Evolutionary conservation across 2,113 vertebrate genomes (phyloP).

Genomic region (Natator depressus): DNA sequence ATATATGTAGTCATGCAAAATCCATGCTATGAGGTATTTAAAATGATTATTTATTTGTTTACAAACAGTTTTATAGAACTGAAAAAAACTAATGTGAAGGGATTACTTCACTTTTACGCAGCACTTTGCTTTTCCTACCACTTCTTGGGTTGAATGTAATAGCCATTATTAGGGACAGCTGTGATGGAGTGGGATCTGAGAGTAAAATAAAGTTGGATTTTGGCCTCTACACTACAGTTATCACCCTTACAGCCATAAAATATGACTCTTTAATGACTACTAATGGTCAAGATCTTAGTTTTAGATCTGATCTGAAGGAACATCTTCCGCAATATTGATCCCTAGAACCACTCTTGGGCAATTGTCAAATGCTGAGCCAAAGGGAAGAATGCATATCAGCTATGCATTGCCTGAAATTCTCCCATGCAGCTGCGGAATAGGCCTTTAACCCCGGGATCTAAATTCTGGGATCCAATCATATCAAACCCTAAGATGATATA

Average conservation of each 20-base stretch:
- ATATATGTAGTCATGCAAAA: neutral
- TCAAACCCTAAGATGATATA: neutral
- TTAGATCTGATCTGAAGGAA: neutral
- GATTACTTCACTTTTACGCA: neutral
- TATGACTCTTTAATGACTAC: neutral
- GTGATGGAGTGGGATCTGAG: neutral
- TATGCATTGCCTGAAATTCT: neutral
- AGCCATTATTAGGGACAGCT: neutral
- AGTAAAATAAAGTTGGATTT: neutral
- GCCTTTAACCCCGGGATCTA: no score
- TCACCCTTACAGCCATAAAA: neutral
- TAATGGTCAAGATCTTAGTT: neutral
- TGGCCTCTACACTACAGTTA: neutral
- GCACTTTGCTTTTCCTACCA: neutral
- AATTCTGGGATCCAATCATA: neutral
- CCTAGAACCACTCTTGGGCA: neutral
- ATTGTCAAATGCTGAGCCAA: neutral
- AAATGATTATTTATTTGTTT: neutral
- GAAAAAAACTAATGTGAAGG: neutral
- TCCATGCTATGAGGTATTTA: neutral
- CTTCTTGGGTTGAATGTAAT: neutral
- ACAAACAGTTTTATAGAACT: neutral
- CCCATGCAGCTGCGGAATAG: neutral
- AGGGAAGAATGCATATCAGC: neutral
- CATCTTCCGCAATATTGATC: neutral